Evolutionary conservation across 1,140 invertebrate genomes (phyloP).

Genomic region (Intoshia linei): DNA sequence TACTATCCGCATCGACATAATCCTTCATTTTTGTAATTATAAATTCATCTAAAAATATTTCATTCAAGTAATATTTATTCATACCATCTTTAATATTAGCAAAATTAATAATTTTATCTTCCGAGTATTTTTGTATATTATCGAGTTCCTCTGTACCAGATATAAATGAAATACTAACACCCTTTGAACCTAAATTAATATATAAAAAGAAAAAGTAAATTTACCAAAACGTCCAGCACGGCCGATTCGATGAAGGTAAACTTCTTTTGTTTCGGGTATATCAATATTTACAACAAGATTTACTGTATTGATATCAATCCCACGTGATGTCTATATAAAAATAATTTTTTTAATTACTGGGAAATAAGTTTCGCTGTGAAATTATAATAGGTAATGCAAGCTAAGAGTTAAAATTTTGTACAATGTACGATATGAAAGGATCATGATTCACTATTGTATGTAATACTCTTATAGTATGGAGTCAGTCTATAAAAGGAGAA

Average conservation of each 20-base stretch:
- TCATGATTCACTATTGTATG: background rate
- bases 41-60: background rate
- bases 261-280: slow-evolving; percentile 40
- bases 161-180: background rate
- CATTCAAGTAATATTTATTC: background rate
- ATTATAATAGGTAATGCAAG: no score
- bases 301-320: slow-evolving; percentile 61
- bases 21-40: background rate
- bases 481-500: background rate
- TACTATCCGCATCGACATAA: background rate
- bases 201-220: slow-evolving; percentile 2
- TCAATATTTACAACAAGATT: slow-evolving; percentile 75
- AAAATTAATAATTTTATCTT: background rate
- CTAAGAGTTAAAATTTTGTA: background rate
- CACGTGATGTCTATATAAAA: slow-evolving; percentile 24
- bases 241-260: slow-evolving; percentile 74
- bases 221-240: slow-evolving; percentile 45
- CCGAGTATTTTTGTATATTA: slow-evolving; percentile 1
- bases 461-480: background rate
- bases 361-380: no score
- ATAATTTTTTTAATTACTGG: background rate
- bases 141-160: slow-evolving; percentile 1
- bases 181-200: background rate
- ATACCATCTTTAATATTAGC: background rate
- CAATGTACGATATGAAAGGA: background rate